Evolutionary conservation across 2,113 vertebrate species (phyloP).

Genomic region (Acanthochromis polyacanthus): DNA sequence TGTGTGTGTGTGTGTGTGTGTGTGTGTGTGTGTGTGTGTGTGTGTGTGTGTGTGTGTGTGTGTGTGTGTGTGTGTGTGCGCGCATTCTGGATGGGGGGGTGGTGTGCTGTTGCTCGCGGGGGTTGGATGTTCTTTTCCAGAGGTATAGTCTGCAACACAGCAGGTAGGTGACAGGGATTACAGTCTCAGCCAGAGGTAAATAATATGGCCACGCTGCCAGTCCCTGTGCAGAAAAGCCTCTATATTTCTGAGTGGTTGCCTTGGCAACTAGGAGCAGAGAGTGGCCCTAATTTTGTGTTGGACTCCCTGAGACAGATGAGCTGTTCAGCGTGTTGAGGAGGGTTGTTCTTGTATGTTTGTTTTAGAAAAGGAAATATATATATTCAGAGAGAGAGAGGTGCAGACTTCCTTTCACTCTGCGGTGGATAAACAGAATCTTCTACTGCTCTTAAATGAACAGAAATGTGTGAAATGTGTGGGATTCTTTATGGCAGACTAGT

Average conservation of each 20-base stretch:
- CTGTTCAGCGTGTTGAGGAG: constrained; percentile 36
- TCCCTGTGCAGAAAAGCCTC: constrained; percentile 52
- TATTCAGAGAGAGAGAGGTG: not conserved
- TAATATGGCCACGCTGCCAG: constrained; percentile 53
- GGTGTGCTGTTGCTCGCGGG: constrained; percentile 33
- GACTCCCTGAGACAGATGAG: constrained; percentile 72
- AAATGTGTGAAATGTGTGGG: no score
- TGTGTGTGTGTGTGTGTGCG: constrained; percentile 3
- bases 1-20: not conserved
- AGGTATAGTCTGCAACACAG: constrained; percentile 61
- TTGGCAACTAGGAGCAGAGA: constrained; percentile 73
- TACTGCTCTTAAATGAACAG: not conserved
- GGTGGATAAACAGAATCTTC: not conserved
- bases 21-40: constrained; percentile 25
- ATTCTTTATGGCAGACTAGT: no score
- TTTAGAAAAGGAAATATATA: constrained; percentile 6
- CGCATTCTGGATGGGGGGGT: not conserved
- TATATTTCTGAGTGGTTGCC: constrained; percentile 71
- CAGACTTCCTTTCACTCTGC: not conserved
- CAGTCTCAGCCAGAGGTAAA: constrained; percentile 70
- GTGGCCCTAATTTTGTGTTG: constrained; percentile 75
- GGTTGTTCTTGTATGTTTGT: constrained; percentile 27
- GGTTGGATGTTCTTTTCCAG: constrained; percentile 69
- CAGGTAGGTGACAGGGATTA: constrained; percentile 74
- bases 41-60: constrained; percentile 21